Base-by-base conservation (phyloP, 2,797 vertebrate genomes). In the Lepilemur ruficaudatus region DNA sequence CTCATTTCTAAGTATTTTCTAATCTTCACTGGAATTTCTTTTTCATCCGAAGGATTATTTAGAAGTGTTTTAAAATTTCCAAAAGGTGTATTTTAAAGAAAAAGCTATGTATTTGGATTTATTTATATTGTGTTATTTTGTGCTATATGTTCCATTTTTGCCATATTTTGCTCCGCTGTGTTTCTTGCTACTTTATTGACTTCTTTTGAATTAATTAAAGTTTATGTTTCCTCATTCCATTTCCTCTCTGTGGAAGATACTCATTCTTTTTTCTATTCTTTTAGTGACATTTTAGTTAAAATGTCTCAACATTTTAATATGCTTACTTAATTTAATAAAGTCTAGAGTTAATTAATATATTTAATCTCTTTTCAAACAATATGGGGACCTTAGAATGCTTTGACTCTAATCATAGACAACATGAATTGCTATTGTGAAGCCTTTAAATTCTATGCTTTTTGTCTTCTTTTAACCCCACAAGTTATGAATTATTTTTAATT, bases 381-480 rank as follows among this genome's bases (percentile, higher is more conserved):
- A 55, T 55, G 57, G 38, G 25, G 70, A 48, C 6, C 30, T 72
- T 72, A 80, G 65, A 95, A 91, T 65, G 32, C 38, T 86, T 65
- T 91, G 55, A 87, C 32, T 81, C 38, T 95, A 67, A 87, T 91
- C 23, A 28, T 81, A n/a, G 59, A 80, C 55, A 80, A 41, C 14
- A 81, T 67, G 69, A 87, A 25, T 65, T 75, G 18, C 67, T 91
- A 81, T 57, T 91, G 65, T 95, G 46, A 86, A 91, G 30, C 23
- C 22, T 81, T 73, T 73, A 57, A 72, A 80, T 73, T 91, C 30
- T 73, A 57, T 67, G 22, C 38, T 81, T 61, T 84, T 70, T 79
- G 30, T 79, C 28, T 80, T 94, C 55, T 94, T 94, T 80, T 86
- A 91, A 79, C 85, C 52, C 43, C 65, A 91, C 43, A 79, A 94